A percentile compares a stretch with the other conserved stretches of the same genome.
Conservation (phyloP, 1,140 invertebrate genomes). For the Oncopeltus fasciatus region DNA sequence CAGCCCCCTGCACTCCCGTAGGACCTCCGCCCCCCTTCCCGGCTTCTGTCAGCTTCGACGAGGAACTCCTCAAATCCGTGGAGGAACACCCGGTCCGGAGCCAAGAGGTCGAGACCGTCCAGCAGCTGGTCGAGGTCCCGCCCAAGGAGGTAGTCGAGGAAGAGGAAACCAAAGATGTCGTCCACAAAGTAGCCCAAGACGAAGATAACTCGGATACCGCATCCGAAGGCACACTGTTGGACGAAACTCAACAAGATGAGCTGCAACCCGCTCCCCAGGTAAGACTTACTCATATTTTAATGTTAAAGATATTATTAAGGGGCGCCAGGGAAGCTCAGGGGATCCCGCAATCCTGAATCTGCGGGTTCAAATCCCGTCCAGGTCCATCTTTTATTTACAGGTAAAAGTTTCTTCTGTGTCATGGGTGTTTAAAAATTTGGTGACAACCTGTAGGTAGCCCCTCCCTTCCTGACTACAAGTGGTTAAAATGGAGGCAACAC, state of each 20-base stretch:
- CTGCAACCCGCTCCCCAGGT: neutral
- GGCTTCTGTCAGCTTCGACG: neutral
- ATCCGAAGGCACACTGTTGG: conserved; percentile 6
- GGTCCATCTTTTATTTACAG: too few species aligned
- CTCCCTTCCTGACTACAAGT: too few species aligned
- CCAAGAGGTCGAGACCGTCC: neutral
- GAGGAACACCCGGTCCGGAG: too few species aligned
- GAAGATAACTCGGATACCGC: conserved; percentile 10
- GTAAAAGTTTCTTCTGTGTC: too few species aligned
- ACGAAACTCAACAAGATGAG: conserved; percentile 3
- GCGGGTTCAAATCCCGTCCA: too few species aligned
- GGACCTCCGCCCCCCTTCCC: neutral
- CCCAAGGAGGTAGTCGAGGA: neutral
- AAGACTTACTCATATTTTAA: neutral
- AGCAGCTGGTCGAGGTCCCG: neutral
- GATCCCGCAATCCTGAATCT: too few species aligned
- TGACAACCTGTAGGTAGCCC: too few species aligned
- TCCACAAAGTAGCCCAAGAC: neutral
- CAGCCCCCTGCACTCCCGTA: neutral
- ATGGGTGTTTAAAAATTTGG: too few species aligned
- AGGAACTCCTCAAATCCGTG: neutral
- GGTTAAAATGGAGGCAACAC: too few species aligned
- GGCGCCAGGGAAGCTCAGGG: too few species aligned
- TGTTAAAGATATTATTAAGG: too few species aligned
- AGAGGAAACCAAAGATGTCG: neutral